Evolutionary conservation across 2,888 invertebrate genomes (phyloP).

Genomic region (Stenodera caucasica): DNA sequence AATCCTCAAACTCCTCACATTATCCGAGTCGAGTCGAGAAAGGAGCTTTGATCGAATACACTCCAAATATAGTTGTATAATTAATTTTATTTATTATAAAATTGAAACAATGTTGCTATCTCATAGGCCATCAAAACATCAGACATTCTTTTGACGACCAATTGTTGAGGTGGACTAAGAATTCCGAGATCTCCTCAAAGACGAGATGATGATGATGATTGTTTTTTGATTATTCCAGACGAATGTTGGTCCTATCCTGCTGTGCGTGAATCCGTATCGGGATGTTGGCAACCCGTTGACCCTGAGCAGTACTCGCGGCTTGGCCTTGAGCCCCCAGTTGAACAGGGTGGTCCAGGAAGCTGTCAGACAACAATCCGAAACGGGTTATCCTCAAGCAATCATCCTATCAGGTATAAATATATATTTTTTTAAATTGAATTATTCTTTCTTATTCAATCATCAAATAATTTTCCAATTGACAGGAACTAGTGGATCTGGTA

Average conservation of each 20-base stretch:
- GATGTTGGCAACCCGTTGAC: slow-evolving; percentile 87
- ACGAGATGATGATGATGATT: no score
- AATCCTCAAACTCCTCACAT: slow-evolving; percentile 21
- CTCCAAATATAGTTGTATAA: neutral
- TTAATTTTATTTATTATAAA: no score
- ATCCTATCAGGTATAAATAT: slow-evolving; percentile 90
- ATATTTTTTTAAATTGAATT: slow-evolving; percentile 42
- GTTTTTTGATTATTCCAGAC: slow-evolving; percentile 67
- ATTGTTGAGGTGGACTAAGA: no score
- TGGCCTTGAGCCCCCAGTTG: slow-evolving; percentile 77
- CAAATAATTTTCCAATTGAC: slow-evolving; percentile 37
- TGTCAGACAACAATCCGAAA: slow-evolving; percentile 90
- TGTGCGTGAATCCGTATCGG: slow-evolving; percentile 87
- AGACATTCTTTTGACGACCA: neutral
- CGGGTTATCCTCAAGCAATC: slow-evolving; percentile 93
- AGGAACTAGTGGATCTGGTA: slow-evolving; percentile 91
- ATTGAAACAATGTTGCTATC: no score
- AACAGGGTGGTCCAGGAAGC: slow-evolving; percentile 89
- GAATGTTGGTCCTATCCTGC: slow-evolving; percentile 87
- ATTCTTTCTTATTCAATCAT: no score
- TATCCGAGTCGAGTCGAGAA: neutral
- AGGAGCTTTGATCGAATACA: neutral
- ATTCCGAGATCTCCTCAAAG: no score
- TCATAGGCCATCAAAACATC: neutral
- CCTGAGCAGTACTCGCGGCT: slow-evolving; percentile 71